Percentiles rank a stretch among this genome's conserved stretches.
Evolutionary conservation across 2,888 invertebrate genomes (phyloP).

Genomic region (Macroteleia sp.): DNA sequence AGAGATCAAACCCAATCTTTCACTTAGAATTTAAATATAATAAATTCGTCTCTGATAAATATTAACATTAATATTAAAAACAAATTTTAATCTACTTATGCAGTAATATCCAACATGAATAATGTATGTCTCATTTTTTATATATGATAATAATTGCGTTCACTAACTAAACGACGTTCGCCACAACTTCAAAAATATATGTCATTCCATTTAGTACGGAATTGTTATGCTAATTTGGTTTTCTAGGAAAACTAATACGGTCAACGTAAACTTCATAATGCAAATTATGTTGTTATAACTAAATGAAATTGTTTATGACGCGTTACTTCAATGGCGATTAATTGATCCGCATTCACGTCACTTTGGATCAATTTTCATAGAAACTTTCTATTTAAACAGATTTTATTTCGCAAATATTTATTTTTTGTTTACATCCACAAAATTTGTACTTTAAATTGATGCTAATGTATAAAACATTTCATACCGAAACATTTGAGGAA

Average conservation of each 20-base stretch:
- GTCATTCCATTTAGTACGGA: conserved; percentile 33
- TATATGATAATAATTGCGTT: conserved; percentile 58
- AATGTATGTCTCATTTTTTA: conserved; percentile 37
- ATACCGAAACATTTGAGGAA: conserved; percentile 19
- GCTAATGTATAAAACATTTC: conserved; percentile 23
- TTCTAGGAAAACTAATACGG: conserved; percentile 39
- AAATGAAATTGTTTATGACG: conserved; percentile 15
- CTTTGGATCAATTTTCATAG: not conserved
- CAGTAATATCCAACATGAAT: conserved; percentile 49
- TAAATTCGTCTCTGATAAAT: conserved; percentile 15
- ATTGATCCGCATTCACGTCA: conserved; percentile 14
- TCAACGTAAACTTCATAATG: conserved; percentile 34
- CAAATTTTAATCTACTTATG: conserved; percentile 52
- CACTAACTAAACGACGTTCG: conserved; percentile 43
- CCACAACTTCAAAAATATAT: conserved; percentile 33
- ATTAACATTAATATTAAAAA: conserved; percentile 36
- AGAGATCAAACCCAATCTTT: too few species aligned
- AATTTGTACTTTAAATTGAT: conserved; percentile 8
- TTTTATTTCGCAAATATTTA: conserved; percentile 37
- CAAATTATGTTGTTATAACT: conserved; percentile 29
- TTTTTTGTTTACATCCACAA: conserved; percentile 8
- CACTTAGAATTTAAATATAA: not conserved
- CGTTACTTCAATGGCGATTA: not conserved
- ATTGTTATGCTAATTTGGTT: conserved; percentile 58
- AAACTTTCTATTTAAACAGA: conserved; percentile 12